Evolutionary conservation across 1,140 invertebrate species (phyloP).

Genomic region (Papilio dardanus): DNA sequence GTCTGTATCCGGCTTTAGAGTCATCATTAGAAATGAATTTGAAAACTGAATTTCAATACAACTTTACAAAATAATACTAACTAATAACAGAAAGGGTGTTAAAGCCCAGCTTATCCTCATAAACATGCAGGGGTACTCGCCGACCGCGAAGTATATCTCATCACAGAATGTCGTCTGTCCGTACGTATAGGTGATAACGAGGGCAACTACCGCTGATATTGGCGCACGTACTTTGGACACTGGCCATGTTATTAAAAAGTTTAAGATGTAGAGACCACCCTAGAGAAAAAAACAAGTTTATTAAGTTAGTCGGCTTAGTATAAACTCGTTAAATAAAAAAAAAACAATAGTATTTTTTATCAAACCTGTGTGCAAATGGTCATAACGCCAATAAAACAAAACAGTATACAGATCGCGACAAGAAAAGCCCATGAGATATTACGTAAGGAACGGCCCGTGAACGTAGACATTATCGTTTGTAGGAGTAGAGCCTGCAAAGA

Average conservation of each 20-base stretch:
- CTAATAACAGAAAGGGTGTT: constrained; percentile 57
- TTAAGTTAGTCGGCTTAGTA: too few species aligned
- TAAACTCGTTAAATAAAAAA: too few species aligned
- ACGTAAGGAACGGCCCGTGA: constrained; percentile 61
- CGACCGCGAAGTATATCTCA: constrained; percentile 64
- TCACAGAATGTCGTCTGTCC: constrained; percentile 72
- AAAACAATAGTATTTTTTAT: too few species aligned
- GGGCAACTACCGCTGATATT: constrained; percentile 48
- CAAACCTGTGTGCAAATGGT: constrained; percentile 69
- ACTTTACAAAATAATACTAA: constrained; percentile 41
- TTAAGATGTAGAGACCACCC: constrained; percentile 67
- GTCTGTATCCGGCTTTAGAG: too few species aligned
- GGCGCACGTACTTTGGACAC: constrained; percentile 53
- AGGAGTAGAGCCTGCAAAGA: constrained; percentile 61
- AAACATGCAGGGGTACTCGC: constrained; percentile 70
- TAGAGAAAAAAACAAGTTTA: constrained; percentile 38
- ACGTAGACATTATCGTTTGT: constrained; percentile 71
- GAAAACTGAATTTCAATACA: too few species aligned
- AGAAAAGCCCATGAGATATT: constrained; percentile 71
- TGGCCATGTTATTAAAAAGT: constrained; percentile 69
- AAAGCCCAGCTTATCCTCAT: constrained; percentile 69
- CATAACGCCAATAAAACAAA: constrained; percentile 65
- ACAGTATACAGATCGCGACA: constrained; percentile 57
- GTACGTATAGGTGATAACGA: constrained; percentile 61
- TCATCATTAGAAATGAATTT: too few species aligned